Evolutionary conservation across 35 echinoderm and acorn worm genomes (phyloP).

Genomic region (Lytechinus pictus): DNA sequence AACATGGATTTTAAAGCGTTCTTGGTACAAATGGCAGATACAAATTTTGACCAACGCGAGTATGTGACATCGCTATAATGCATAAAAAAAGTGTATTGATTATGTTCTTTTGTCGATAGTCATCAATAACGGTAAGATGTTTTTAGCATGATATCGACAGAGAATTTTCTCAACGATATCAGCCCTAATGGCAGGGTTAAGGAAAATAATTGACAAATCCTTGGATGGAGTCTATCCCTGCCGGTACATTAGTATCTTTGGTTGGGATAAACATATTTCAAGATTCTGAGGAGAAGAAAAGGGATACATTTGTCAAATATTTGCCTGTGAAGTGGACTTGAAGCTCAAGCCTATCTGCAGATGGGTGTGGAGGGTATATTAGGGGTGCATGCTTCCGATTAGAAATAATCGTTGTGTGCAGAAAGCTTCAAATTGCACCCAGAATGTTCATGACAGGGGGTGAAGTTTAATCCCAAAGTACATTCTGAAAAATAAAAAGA

Average conservation of each 20-base stretch:
- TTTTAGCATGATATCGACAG: no score
- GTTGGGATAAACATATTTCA: slow-evolving; percentile 12
- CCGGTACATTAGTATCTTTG: not conserved
- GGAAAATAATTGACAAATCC: not conserved
- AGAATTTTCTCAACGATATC: no score
- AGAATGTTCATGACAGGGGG: not conserved
- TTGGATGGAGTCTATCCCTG: not conserved
- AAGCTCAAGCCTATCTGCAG: not conserved
- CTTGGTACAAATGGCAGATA: no score
- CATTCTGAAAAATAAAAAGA: no score
- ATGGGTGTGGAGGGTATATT: not conserved
- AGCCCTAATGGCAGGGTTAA: not conserved
- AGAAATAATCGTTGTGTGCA: slow-evolving; percentile 12
- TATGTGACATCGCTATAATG: no score
- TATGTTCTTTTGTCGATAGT: no score
- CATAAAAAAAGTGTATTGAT: no score
- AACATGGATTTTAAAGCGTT: no score
- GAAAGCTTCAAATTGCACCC: not conserved
- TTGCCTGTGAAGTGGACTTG: slow-evolving; percentile 7
- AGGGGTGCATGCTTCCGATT: not conserved
- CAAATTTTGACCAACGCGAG: no score
- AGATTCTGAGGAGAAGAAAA: not conserved
- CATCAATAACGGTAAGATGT: no score
- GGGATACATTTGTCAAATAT: slow-evolving; percentile 9
- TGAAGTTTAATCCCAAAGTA: not conserved